Evolutionary conservation across 2,113 vertebrate species (phyloP), one percentile per base, ranked within the genome.

Genomic region (Polyodon spathula): DNA sequence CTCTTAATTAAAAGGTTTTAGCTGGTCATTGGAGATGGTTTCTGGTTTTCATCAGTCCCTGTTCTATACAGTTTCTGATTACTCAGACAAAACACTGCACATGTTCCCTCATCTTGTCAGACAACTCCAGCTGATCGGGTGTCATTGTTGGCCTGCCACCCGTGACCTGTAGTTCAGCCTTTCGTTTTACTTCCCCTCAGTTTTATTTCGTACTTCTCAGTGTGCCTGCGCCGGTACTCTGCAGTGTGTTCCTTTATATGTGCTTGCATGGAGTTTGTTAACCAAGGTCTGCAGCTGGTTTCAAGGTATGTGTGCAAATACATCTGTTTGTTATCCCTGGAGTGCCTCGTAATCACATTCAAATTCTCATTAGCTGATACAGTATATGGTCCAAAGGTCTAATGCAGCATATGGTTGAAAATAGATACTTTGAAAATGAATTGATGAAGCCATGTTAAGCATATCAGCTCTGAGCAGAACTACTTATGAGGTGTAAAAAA

Each of bases 81-180:
- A 10, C 48, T 11, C 5, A n/a, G 48, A 50, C 48, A 50, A 50
- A 50, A 14, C 6, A n/a, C 12, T n/a, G 46, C 46, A 50, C 48
- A 50, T 50, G 48, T 50, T 50, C 48, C 12, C 12, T n/a, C 8
- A 16, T 8, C 53, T 54, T 54, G 53, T 54, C 53, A 54, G 53
- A 54, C 53, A 54, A 54, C 53, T 5, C 16, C 53, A 54, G 16
- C 14, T 54, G 53, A 54, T 54, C 53, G 27, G 53, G 4, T 16
- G 5, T 50, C 27, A 54, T 54, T 54, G 53, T 54, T 54, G 53
- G 16, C 17, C 8, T 27, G 53, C 11, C 53, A 38, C 53, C 53
- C 53, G 46, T 50, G 46, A 50, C 46, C 46, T 8, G 46, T n/a
- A 8, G 11, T 10, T 11, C 48, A 8, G 48, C 48, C 14, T 4